phyloP scores from a whole-genome alignment of 2,113 vertebrate genomes.

The Puffinus mauretanicus region DNA sequence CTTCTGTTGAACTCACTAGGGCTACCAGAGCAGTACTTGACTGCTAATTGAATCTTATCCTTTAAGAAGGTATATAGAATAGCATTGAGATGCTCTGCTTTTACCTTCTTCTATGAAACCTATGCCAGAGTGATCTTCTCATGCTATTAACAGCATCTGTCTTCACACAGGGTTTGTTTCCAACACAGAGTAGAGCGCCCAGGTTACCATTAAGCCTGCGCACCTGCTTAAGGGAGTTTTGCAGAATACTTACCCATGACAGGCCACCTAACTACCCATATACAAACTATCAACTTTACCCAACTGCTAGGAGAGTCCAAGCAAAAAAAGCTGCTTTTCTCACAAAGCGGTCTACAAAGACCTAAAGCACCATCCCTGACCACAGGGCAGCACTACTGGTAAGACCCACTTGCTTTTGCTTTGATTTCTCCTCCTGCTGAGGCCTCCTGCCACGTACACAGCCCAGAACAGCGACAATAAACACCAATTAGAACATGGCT shows the following conservation, averaged over 20 bases:
- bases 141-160: not conserved
- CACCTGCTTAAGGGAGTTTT: not conserved
- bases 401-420: not conserved
- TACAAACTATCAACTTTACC: not conserved
- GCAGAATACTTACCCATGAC: not conserved
- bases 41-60: not conserved
- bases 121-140: not conserved
- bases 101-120: not conserved
- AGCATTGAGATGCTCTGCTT: not conserved
- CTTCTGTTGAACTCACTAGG: not conserved
- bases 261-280: not conserved
- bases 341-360: fast-evolving
- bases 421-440: not conserved
- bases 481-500: not conserved
- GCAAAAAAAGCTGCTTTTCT: not conserved
- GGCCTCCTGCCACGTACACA: not conserved
- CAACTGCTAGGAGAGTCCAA: not conserved
- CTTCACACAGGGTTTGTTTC: not conserved
- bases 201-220: not conserved
- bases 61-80: slow-evolving; percentile 28
- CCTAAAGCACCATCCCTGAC: not conserved
- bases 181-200: not conserved
- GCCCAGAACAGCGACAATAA: not conserved
- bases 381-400: fast-evolving
- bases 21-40: not conserved